Evolutionary conservation across 2,113 vertebrate species (phyloP).

Genomic region (Ailuropoda melanoleuca): DNA sequence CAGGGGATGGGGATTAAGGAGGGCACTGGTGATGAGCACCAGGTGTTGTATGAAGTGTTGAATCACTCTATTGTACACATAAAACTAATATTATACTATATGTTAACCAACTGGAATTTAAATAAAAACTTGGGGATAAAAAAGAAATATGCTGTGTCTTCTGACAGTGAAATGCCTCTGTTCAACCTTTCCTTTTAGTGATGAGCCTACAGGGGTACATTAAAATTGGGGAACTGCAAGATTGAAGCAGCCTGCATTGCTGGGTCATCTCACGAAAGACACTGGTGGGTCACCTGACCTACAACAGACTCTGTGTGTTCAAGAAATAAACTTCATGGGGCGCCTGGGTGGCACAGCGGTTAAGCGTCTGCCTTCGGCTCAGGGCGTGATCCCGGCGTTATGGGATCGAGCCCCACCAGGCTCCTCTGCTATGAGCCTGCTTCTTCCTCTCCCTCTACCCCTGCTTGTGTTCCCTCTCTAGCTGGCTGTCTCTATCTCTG

Average conservation of each 20-base stretch:
- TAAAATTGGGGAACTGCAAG: not conserved
- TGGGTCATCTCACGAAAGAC: not conserved
- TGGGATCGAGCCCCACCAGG: too few relatives aligned
- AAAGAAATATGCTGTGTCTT: not conserved
- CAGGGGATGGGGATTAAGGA: not conserved
- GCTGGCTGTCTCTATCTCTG: too few relatives aligned
- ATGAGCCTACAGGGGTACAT: not conserved
- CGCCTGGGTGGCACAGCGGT: too few relatives aligned
- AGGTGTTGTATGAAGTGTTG: not conserved
- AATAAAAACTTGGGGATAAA: not conserved
- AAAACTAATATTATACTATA: not conserved
- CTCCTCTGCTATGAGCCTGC: too few relatives aligned
- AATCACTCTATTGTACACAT: not conserved
- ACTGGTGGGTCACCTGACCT: not conserved
- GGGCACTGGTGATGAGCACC: not conserved
- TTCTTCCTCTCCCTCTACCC: too few relatives aligned
- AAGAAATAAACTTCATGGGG: slow-evolving; percentile 6
- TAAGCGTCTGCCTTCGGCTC: too few relatives aligned
- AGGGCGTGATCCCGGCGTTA: too few relatives aligned
- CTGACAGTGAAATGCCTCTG: not conserved
- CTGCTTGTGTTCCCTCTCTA: too few relatives aligned
- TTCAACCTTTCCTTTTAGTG: not conserved
- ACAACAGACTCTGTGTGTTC: not conserved
- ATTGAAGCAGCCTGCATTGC: not conserved
- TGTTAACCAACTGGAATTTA: not conserved